Base-by-base conservation (phyloP, 2,888 invertebrate species). In the Dorcus hopei region DNA sequence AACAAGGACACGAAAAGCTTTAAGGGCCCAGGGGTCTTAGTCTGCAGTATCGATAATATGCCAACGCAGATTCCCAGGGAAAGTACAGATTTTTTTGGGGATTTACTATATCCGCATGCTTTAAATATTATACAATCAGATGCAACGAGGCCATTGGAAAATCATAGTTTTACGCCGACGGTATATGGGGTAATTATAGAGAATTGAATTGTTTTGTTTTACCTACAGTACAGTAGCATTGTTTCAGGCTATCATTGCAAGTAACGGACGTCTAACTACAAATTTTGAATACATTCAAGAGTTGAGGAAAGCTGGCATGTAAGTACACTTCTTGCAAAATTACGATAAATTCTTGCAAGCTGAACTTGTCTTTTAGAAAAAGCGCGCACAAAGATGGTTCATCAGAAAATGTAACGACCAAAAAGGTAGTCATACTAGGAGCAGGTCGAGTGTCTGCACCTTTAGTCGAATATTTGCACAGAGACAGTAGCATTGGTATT, bases 31-130 rank as follows among this genome's bases (percentile, higher is more conserved):
- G 99, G 99, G 16, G 97, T 99, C 1, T 80, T 99, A 52, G 97
- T 99, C n/a, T 99, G 99, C 75, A 97, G 97, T 11, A 99, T 99
- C 67, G 99, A 99, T 79, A 99, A 99, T 79, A 99, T 99, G 99
- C 99, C 99, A 0, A 99, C 99, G 0, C 99, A 99, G 77, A 82
- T 99, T 62, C 99, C 99, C 0, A 84, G 93, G 47, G 99, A 99
- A 76, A 89, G 98, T 2, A 99, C 99, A 0, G 97, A 98, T 73
- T 94, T 96, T 79, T 99, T 99, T 77, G 99, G 99, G 0, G 93
- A 95, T 68, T 82, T 97, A 0, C 81, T 99, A 33, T 85, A 87
- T 62, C 98, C 99, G 0, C 95, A 93, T 74, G 86, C 94, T 0
- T 81, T 87, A 55, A 95, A 98, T 67, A 96, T 99, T 70, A 83